A percentile compares a stretch with the other conserved stretches of the same genome.
Evolutionary conservation across 2,113 vertebrate species (phyloP).

Genomic region (Equus quagga): DNA sequence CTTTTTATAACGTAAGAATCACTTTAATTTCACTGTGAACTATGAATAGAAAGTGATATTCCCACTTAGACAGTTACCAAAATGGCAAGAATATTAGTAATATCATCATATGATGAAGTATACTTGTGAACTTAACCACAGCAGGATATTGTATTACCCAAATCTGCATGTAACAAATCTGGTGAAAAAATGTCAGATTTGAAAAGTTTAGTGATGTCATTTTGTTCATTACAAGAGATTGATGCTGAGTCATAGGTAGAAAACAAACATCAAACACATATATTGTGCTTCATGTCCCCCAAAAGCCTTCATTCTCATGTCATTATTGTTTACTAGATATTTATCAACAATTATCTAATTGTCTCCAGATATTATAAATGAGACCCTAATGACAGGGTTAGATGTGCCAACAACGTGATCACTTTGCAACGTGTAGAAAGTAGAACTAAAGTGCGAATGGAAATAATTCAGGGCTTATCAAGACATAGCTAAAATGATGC

Average conservation of each 20-base stretch:
- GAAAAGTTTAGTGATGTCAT: background rate
- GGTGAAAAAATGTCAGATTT: background rate
- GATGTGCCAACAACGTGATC: background rate
- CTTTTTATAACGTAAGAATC: background rate
- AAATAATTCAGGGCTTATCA: background rate
- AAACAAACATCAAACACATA: background rate
- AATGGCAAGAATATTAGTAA: background rate
- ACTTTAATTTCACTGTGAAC: background rate
- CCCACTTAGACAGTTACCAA: background rate
- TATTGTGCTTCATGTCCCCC: background rate
- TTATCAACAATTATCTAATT: constrained; percentile 16
- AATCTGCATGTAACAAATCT: background rate
- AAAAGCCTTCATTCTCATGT: background rate
- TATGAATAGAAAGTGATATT: background rate
- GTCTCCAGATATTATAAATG: background rate
- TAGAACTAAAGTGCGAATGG: background rate
- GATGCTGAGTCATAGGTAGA: background rate
- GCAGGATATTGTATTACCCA: background rate
- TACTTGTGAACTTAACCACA: background rate
- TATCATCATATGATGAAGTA: background rate
- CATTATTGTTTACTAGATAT: background rate
- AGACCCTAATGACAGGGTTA: background rate
- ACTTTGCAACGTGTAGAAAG: background rate
- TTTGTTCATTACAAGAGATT: background rate
- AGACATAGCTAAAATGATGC: background rate